These are phyloP conservation scores for Tadarida brasiliensis DNA, from an alignment of 2,797 vertebrate species.

Conservation along the genomic window DNA sequence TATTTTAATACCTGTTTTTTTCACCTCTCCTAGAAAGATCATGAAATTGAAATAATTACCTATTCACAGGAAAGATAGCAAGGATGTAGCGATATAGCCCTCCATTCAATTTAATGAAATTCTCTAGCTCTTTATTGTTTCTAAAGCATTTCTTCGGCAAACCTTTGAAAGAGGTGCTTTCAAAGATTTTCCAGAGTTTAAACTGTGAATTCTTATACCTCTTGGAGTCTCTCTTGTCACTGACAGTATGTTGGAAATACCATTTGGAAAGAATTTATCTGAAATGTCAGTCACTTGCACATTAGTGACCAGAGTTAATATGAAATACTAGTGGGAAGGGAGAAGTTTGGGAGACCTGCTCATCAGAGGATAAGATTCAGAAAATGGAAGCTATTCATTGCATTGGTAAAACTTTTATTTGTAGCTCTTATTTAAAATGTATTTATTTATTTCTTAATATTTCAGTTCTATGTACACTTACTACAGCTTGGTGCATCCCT, in stretches of 20 bases:
- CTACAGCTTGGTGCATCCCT: background rate
- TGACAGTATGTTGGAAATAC: slow-evolving; percentile 27
- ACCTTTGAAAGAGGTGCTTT: background rate
- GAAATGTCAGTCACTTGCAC: background rate
- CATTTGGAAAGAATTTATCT: slow-evolving; percentile 34
- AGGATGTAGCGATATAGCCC: background rate
- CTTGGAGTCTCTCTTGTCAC: background rate
- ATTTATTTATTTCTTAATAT: background rate
- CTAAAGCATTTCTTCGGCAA: slow-evolving; percentile 13
- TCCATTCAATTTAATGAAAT: slow-evolving; percentile 51
- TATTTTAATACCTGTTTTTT: background rate
- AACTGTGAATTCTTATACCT: slow-evolving; percentile 41
- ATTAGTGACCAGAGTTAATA: background rate
- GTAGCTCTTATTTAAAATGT: background rate
- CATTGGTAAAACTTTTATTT: background rate
- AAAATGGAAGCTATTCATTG: background rate
- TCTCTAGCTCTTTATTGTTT: slow-evolving; percentile 7
- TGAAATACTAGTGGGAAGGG: background rate
- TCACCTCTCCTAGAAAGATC: background rate
- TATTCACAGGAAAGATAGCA: background rate
- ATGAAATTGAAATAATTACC: slow-evolving; percentile 49
- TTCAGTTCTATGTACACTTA: background rate
- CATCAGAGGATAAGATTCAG: background rate
- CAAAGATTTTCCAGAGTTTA: background rate
- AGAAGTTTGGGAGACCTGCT: background rate